Percentiles rank a stretch among this genome's conserved stretches.
Evolutionary conservation across 1,140 invertebrate species (phyloP).

Genomic region (Hypothenemus hampei): DNA sequence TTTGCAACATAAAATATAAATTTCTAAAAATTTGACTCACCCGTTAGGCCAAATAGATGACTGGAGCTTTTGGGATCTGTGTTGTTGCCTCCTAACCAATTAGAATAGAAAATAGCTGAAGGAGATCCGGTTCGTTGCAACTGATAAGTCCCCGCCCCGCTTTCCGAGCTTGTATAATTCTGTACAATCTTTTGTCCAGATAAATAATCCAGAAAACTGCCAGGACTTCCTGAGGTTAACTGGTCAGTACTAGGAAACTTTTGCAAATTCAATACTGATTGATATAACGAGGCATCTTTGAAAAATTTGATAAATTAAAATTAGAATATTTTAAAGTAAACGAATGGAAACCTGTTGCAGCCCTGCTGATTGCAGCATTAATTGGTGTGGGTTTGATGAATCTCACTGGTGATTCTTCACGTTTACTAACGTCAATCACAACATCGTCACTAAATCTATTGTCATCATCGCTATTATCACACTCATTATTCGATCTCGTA

Average conservation of each 20-base stretch:
- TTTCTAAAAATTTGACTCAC: slow-evolving; percentile 24
- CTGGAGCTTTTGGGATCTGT: slow-evolving; percentile 34
- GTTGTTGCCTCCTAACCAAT: slow-evolving; percentile 33
- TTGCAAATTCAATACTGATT: slow-evolving; percentile 34
- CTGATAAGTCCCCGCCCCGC: slow-evolving; percentile 32
- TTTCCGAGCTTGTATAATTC: slow-evolving; percentile 3
- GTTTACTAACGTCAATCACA: too few species aligned
- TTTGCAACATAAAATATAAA: too few species aligned
- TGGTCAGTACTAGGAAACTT: slow-evolving; percentile 28
- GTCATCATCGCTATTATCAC: neutral
- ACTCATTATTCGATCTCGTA: slow-evolving; percentile 5
- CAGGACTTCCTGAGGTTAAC: slow-evolving; percentile 27
- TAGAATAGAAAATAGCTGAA: slow-evolving; percentile 34
- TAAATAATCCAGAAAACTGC: slow-evolving; percentile 12
- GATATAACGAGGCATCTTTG: slow-evolving; percentile 27
- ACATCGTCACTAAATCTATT: neutral
- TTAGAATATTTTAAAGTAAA: neutral
- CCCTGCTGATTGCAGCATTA: slow-evolving; percentile 17
- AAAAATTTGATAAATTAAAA: neutral
- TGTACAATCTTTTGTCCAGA: slow-evolving; percentile 21
- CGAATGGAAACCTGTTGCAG: slow-evolving; percentile 5
- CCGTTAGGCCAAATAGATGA: slow-evolving; percentile 41
- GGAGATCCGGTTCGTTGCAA: slow-evolving; percentile 26
- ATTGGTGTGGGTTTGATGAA: slow-evolving; percentile 37
- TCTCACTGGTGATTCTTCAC: slow-evolving; percentile 17